Evolutionary conservation across 1,140 invertebrate species (phyloP).

Genomic region (Drosophila nikananu): DNA sequence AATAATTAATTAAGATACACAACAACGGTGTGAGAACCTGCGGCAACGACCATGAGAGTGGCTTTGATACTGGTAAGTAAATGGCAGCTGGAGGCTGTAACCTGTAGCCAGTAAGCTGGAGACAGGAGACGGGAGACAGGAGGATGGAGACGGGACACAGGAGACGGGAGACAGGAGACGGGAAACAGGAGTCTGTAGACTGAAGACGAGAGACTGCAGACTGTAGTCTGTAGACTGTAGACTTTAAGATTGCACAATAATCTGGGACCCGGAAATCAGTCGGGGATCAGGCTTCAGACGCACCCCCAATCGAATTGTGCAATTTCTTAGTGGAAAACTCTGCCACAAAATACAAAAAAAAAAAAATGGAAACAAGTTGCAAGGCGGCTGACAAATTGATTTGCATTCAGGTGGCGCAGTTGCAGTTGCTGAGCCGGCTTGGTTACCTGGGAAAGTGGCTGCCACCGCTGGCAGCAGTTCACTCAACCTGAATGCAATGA

Average conservation of each 20-base stretch:
- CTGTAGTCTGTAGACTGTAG: too few species aligned
- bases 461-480: conserved; percentile 20
- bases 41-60: conserved; percentile 67
- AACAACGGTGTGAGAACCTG: conserved; percentile 46
- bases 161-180: too few species aligned
- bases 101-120: too few species aligned
- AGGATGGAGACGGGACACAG: too few species aligned
- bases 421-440: conserved; percentile 64
- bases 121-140: too few species aligned
- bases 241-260: conserved; percentile 27
- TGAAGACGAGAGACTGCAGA: too few species aligned
- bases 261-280: conserved; percentile 29
- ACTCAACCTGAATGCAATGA: conserved; percentile 47
- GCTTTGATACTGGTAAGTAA: conserved; percentile 69
- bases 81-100: neutral
- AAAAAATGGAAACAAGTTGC: conserved; percentile 27
- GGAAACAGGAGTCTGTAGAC: too few species aligned
- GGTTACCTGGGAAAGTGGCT: conserved; percentile 46
- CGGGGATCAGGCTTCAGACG: conserved; percentile 19
- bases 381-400: conserved; percentile 58
- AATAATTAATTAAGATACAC: conserved; percentile 8
- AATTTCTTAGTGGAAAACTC: conserved; percentile 3
- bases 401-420: conserved; percentile 64
- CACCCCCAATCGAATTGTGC: conserved; percentile 7
- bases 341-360: neutral